These are phyloP conservation scores for Rhyzopertha dominica DNA, from an alignment of 1,140 invertebrate genomes.

Conservation along the genomic window DNA sequence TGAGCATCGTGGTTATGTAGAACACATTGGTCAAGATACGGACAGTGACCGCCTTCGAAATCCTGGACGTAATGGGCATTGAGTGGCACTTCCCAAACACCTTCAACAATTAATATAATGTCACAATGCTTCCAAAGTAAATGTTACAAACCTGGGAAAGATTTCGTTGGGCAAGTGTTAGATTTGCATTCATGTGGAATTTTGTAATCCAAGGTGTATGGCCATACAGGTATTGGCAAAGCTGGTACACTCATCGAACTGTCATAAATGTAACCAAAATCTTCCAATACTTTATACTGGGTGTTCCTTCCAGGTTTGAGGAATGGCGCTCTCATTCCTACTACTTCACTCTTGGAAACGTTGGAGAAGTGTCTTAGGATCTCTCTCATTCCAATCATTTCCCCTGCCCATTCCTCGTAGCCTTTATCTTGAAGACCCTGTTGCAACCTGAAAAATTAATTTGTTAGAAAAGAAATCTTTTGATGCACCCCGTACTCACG, in stretches of 20 bases:
- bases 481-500: constrained; percentile 52
- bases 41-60: constrained; percentile 87
- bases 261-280: constrained; percentile 89
- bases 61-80: constrained; percentile 87
- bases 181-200: constrained; percentile 89
- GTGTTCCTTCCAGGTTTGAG: constrained; percentile 86
- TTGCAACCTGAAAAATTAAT: constrained; percentile 49
- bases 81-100: constrained; percentile 90
- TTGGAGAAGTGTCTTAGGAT: constrained; percentile 79
- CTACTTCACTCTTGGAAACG: constrained; percentile 73
- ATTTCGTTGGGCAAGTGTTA: constrained; percentile 83
- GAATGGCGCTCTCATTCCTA: constrained; percentile 85
- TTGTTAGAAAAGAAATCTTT: constrained; percentile 6
- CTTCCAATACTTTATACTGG: constrained; percentile 86
- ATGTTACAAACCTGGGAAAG: constrained; percentile 67
- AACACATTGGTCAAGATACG: constrained; percentile 89
- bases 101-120: no score
- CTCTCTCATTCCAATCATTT: constrained; percentile 91
- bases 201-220: constrained; percentile 88
- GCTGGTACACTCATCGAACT: constrained; percentile 84
- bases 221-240: constrained; percentile 82
- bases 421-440: constrained; percentile 80
- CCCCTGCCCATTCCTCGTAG: constrained; percentile 86
- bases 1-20: constrained; percentile 81
- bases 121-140: no score